Evolutionary conservation across 2,113 vertebrate genomes (phyloP).

Genomic region (Anoplopoma fimbria): DNA sequence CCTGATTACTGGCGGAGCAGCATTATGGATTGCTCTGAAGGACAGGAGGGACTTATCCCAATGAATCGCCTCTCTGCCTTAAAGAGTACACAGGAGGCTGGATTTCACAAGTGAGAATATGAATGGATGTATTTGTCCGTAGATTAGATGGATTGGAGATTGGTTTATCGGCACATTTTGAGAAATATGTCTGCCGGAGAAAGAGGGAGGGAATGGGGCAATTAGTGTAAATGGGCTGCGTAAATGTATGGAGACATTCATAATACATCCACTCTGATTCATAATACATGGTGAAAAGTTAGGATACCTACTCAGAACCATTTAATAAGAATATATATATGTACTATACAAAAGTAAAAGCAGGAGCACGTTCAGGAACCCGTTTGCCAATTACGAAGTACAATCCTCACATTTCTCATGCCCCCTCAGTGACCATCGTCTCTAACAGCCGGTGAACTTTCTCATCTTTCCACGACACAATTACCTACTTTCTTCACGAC

Average conservation of each 20-base stretch:
- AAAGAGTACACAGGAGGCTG: conserved; percentile 29
- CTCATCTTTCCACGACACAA: conserved; percentile 37
- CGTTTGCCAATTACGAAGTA: conserved; percentile 37
- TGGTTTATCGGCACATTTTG: conserved; percentile 55
- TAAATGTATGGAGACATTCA: conserved; percentile 60
- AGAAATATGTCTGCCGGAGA: conserved; percentile 30
- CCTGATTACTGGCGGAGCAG: conserved; percentile 79
- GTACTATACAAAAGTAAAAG: conserved; percentile 13
- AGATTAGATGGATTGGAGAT: conserved; percentile 63
- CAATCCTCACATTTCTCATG: conserved; percentile 70
- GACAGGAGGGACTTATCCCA: conserved; percentile 71
- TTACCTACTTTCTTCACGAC: conserved; percentile 48
- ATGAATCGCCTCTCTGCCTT: conserved; percentile 56
- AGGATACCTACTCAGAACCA: conserved; percentile 10
- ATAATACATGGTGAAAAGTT: conserved; percentile 57
- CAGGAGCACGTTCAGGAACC: conserved; percentile 5
- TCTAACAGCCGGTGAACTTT: conserved; percentile 53
- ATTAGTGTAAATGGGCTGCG: conserved; percentile 64
- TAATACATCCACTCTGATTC: conserved; percentile 47
- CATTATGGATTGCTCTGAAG: conserved; percentile 78
- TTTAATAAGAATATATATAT: conserved; percentile 42
- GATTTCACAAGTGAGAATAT: conserved; percentile 58
- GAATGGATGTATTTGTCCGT: conserved; percentile 64
- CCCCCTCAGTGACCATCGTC: conserved; percentile 61
- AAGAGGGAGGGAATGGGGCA: conserved; percentile 39